Base-by-base conservation (phyloP, 2,888 invertebrate species). In the Chaetoderma sp. region DNA sequence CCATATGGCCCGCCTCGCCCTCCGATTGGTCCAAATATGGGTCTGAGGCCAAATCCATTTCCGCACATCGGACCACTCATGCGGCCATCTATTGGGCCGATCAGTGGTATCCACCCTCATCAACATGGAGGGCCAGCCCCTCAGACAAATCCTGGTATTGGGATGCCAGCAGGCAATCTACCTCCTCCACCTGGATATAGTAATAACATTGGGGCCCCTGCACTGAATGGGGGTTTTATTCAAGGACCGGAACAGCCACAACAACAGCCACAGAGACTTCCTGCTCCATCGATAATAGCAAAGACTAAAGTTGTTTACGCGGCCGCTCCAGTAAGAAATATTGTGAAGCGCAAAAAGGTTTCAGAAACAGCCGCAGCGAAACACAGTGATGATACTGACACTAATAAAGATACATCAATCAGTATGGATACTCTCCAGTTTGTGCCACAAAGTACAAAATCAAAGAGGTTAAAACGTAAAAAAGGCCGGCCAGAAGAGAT, bases 1-100 rank as follows among this genome's bases (percentile, higher is more conserved):
- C 39, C 56, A 39, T 30, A 21, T 16, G 10, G 18, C 8, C 27
- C 10, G 18, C 21, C 13, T 16, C 13, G 52, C 90, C 89, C 75
- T 90, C 89, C 65, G 89, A 88, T 54, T 32, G 49, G 39, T 4
- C 61, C 60, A 18, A 62, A 45, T 5, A 39, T 27, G 52, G 65
- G 23, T 89, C 59, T 50, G n/a, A 13, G 30, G 13, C 60, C 49
- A n/a, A 18, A 21, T 23, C 28, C 32, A 8, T 10, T 28, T 16
- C 28, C 52, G n/a, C 30, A 30, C 10, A 32, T 28, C 18, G 52
- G 52, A n/a, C n/a, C n/a, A n/a, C n/a, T n/a, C n/a, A n/a, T n/a
- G n/a, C n/a, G n/a, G n/a, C n/a, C n/a, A n/a, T n/a, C n/a, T n/a
- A n/a, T n/a, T n/a, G n/a, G n/a, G n/a, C n/a, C n/a, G n/a, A n/a